phyloP scores from a whole-genome alignment of 2,797 vertebrate genomes.

The Neopelma chrysocephalum region DNA sequence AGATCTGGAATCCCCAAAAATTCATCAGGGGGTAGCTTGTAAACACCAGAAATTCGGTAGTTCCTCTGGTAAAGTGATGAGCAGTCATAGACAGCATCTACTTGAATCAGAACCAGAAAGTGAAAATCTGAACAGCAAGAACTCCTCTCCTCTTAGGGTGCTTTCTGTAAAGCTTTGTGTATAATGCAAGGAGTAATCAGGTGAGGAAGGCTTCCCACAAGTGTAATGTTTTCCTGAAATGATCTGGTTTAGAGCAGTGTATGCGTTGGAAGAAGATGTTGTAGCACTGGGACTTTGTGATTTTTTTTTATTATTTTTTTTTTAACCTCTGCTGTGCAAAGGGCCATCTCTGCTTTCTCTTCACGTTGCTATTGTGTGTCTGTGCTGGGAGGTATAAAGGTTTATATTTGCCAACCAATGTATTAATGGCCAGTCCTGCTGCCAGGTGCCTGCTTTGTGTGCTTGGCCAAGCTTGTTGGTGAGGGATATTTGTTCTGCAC shows the following conservation, averaged over 20 bases:
- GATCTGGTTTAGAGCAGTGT: neutral
- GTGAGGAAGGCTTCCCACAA: neutral
- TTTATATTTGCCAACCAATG: neutral
- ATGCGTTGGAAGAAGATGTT: neutral
- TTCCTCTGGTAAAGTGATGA: conserved; percentile 91
- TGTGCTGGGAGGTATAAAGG: neutral
- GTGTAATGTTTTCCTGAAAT: neutral
- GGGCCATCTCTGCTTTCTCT: neutral
- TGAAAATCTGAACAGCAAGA: neutral
- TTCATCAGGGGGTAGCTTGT: conserved; percentile 94
- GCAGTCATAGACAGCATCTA: conserved; percentile 96
- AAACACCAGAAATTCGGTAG: conserved; percentile 93
- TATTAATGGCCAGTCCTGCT: neutral
- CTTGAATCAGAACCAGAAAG: neutral
- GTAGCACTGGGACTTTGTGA: neutral
- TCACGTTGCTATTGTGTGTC: neutral
- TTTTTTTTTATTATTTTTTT: neutral
- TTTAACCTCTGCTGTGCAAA: neutral
- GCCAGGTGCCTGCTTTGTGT: neutral
- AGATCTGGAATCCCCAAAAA: conserved; percentile 92
- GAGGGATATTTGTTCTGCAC: neutral
- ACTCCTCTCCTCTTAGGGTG: no score
- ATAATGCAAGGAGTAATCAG: neutral
- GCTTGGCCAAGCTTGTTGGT: neutral
- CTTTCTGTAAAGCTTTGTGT: neutral